These are phyloP conservation scores for Teleogryllus oceanicus DNA, from an alignment of 2,888 invertebrate species.

Conservation along the genomic window DNA sequence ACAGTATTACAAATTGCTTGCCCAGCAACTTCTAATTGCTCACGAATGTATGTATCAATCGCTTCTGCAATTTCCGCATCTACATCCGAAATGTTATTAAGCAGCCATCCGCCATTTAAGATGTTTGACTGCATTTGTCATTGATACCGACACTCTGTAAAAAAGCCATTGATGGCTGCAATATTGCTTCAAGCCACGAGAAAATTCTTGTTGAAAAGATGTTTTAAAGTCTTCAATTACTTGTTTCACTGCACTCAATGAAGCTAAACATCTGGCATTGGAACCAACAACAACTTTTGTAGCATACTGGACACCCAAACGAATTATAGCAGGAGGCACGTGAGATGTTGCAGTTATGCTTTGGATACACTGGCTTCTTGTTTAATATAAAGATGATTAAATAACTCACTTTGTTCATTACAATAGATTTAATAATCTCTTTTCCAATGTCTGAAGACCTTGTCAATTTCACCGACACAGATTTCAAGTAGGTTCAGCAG, in stretches of 20 bases:
- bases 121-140: constrained; percentile 82
- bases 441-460: constrained; percentile 45
- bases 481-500: constrained; percentile 40
- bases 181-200: constrained; percentile 70
- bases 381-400: constrained; percentile 65
- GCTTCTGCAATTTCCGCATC: constrained; percentile 65
- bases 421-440: constrained; percentile 46
- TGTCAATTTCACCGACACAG: background rate
- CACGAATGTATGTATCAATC: constrained; percentile 71
- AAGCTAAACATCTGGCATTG: constrained; percentile 82
- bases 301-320: constrained; percentile 77
- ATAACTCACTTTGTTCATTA: constrained; percentile 59
- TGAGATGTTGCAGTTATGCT: constrained; percentile 30
- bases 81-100: constrained; percentile 62
- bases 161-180: constrained; percentile 67
- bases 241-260: constrained; percentile 73
- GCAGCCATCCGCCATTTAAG: constrained; percentile 67
- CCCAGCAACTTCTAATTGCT: constrained; percentile 83
- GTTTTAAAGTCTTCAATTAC: constrained; percentile 75
- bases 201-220: constrained; percentile 79
- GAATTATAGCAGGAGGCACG: constrained; percentile 74
- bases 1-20: constrained; percentile 80
- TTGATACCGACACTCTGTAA: constrained; percentile 79
- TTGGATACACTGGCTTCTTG: constrained; percentile 34
- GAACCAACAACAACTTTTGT: constrained; percentile 77